Conservation (phyloP, 2,888 invertebrate genomes). For the Octonoba sinensis region DNA sequence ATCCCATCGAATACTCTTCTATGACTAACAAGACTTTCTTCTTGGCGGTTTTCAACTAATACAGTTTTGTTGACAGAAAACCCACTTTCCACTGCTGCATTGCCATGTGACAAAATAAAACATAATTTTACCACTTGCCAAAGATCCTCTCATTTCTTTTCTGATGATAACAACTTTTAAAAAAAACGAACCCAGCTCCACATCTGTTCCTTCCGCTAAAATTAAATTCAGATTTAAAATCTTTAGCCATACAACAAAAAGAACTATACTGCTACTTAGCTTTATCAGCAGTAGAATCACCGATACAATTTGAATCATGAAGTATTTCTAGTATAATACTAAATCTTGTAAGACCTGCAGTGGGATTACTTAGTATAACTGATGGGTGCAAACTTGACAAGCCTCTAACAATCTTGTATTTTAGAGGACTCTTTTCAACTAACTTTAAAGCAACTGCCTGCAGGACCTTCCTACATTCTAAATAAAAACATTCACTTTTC, state of each 20-base stretch:
- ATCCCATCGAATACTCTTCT: conserved; percentile 7
- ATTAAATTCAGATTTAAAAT: neutral
- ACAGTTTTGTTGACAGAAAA: conserved; percentile 17
- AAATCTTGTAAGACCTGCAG: no score
- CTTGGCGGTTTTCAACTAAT: neutral
- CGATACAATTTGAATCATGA: neutral
- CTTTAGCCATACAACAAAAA: neutral
- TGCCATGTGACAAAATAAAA: conserved; percentile 10
- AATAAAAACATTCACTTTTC: no score
- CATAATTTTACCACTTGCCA: neutral
- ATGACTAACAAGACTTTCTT: conserved; percentile 2
- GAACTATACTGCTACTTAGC: neutral
- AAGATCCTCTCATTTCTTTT: no score
- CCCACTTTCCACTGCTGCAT: conserved; percentile 15
- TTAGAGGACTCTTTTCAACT: no score
- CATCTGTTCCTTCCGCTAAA: neutral
- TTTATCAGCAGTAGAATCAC: neutral
- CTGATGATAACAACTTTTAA: no score
- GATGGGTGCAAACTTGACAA: no score
- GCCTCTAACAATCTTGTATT: no score
- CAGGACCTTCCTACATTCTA: no score
- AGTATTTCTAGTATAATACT: no score
- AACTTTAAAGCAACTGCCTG: no score
- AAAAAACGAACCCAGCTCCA: no score
- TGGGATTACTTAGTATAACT: no score